Conservation (phyloP, 2,797 vertebrate genomes). For the Denticeps clupeoides region DNA sequence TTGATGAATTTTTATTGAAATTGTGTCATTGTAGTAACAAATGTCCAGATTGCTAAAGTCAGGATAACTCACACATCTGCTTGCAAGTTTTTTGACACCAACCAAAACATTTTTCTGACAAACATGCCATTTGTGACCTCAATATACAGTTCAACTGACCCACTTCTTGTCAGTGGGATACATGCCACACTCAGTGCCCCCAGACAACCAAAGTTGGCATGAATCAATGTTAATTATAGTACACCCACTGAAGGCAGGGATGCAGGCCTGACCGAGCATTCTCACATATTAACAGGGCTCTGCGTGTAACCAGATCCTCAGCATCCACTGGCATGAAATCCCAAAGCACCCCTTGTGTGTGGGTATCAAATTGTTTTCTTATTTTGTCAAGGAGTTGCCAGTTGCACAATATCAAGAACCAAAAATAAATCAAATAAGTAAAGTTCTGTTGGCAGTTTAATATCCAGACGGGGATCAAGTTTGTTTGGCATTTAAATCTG, state of each 20-base stretch:
- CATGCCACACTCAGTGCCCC: conserved; percentile 24
- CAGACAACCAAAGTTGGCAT: conserved; percentile 29
- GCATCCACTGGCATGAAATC: conserved; percentile 30
- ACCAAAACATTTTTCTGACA: too few species aligned
- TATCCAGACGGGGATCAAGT: too few species aligned
- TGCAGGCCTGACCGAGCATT: conserved; percentile 26
- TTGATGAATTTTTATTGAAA: too few species aligned
- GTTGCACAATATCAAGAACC: conserved; percentile 29
- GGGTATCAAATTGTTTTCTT: conserved; percentile 35
- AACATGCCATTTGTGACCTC: background rate
- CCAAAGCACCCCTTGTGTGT: conserved; percentile 21
- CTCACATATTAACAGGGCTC: conserved; percentile 44
- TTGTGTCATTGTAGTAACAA: too few species aligned
- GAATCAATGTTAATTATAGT: conserved; percentile 47
- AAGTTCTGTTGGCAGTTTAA: too few species aligned
- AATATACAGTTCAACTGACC: conserved; percentile 31
- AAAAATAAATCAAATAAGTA: too few species aligned
- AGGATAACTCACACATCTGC: too few species aligned
- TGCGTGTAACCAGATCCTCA: conserved; percentile 44
- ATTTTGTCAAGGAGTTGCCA: conserved; percentile 33
- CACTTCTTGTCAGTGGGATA: conserved; percentile 31
- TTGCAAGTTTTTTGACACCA: too few species aligned
- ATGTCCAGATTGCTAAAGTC: too few species aligned
- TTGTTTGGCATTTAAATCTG: too few species aligned
- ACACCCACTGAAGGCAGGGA: conserved; percentile 38